Percentiles rank a stretch among this genome's conserved stretches.
These are phyloP conservation scores for Aldabrachelys gigantea DNA, from an alignment of 2,113 vertebrate genomes.

Conservation along the genomic window DNA sequence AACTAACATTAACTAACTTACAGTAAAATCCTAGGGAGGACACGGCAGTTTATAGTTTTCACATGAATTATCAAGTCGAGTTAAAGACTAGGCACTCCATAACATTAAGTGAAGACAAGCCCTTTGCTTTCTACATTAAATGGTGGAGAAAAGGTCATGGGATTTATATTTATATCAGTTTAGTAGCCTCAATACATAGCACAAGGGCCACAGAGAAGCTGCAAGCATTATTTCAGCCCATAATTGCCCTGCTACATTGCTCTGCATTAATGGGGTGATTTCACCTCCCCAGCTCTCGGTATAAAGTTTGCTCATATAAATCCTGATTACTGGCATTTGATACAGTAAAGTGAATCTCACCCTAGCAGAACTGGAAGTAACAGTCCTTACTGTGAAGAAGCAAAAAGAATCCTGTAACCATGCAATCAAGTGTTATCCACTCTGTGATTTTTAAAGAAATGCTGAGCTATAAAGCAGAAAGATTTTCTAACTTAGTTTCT, in stretches of 20 bases:
- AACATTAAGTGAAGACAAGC: background rate
- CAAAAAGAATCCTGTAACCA: background rate
- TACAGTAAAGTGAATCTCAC: background rate
- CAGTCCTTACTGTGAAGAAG: background rate
- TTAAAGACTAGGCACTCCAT: background rate
- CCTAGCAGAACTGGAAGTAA: background rate
- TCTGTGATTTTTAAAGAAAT: conserved; percentile 3
- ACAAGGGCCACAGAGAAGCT: background rate
- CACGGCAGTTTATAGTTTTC: background rate
- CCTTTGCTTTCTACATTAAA: background rate
- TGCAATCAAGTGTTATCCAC: background rate
- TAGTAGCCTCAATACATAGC: background rate
- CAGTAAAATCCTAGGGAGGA: background rate
- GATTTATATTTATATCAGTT: background rate
- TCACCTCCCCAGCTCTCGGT: background rate
- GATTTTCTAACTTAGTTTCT: background rate
- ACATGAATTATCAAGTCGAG: background rate
- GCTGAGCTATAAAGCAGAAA: fast-evolving
- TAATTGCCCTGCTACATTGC: background rate
- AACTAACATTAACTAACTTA: background rate
- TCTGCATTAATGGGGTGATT: background rate
- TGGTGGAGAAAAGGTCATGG: background rate
- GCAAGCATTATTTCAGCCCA: fast-evolving
- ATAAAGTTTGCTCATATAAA: fast-evolving
- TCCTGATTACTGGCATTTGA: background rate